Conservation (phyloP, 64 coral and sea anemone genomes). For the Porites lutea region DNA sequence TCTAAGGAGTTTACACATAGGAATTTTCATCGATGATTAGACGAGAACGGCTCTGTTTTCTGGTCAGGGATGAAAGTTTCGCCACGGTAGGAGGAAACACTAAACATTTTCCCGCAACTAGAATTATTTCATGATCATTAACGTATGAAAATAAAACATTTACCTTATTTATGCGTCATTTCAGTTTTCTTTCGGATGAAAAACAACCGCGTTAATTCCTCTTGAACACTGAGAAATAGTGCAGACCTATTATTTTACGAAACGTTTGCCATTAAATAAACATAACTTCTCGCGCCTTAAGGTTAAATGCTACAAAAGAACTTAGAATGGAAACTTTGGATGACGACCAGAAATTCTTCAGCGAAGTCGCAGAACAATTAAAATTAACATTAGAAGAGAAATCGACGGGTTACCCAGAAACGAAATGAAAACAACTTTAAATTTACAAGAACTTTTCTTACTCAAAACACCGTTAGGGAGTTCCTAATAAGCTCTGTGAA, state of each 20-base stretch:
- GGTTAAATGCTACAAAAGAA: background rate
- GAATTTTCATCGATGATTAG: background rate
- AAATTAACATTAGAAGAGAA: constrained; percentile 9
- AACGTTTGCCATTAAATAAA: constrained; percentile 1
- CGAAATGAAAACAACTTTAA: constrained; percentile 40
- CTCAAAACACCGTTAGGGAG: background rate
- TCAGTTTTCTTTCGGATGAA: background rate
- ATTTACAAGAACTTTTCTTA: constrained; percentile 4
- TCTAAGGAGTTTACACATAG: no score
- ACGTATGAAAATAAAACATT: background rate
- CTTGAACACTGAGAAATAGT: background rate
- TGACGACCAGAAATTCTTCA: background rate
- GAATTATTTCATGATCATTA: constrained; percentile 10
- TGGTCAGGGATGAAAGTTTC: background rate
- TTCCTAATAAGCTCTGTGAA: background rate
- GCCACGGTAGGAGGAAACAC: background rate
- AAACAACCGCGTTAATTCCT: background rate
- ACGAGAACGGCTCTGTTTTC: background rate
- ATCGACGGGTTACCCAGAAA: background rate
- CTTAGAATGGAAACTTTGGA: background rate
- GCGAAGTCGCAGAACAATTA: background rate
- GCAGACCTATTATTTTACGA: constrained; percentile 17
- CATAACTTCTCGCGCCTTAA: constrained; percentile 11
- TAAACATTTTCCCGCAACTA: background rate
- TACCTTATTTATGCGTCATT: background rate